These are phyloP conservation scores for Tenthredo mesomela DNA, from an alignment of 2,888 invertebrate genomes.

Conservation along the genomic window DNA sequence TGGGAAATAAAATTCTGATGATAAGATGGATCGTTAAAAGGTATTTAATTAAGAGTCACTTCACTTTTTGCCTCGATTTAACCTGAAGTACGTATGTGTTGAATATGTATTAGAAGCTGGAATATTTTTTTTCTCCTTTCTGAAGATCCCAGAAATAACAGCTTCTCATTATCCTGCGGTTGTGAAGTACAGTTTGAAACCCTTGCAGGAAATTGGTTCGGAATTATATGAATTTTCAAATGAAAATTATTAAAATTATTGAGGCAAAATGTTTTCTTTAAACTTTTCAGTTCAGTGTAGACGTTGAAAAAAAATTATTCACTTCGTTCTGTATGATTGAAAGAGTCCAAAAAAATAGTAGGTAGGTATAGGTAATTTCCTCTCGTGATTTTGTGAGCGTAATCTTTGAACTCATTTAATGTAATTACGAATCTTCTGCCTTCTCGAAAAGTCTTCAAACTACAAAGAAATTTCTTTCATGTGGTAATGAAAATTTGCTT, in stretches of 20 bases:
- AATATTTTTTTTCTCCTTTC: neutral
- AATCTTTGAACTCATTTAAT: neutral
- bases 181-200: neutral
- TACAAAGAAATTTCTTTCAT: neutral
- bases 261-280: neutral
- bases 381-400: neutral
- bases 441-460: neutral
- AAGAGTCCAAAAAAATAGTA: neutral
- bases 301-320: neutral
- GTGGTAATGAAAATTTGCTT: neutral
- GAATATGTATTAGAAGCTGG: neutral
- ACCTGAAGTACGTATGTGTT: neutral
- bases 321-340: neutral
- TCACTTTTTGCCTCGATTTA: neutral
- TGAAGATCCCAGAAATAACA: neutral
- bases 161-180: neutral
- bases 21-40: neutral
- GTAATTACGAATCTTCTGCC: neutral
- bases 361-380: neutral
- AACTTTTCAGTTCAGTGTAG: neutral
- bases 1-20: neutral
- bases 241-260: neutral
- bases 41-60: slow-evolving; percentile 18
- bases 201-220: neutral
- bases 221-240: neutral